Evolutionary conservation across 2,888 invertebrate genomes (phyloP).

Genomic region (Ypsolopha sequella): DNA sequence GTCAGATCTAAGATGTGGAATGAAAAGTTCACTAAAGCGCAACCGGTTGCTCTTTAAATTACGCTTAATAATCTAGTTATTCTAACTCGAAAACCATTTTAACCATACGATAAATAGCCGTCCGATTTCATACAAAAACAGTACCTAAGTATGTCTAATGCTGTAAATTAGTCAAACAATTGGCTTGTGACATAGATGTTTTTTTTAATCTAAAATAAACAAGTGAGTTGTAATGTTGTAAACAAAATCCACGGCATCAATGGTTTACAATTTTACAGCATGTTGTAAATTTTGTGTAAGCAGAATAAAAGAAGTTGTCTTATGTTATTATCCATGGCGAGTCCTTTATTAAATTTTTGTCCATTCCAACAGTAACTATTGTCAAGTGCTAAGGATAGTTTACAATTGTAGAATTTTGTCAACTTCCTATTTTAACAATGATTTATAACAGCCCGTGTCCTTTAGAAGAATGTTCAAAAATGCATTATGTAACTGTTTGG

Average conservation of each 20-base stretch:
- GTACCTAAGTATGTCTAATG: background rate
- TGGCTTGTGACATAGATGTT: too few relatives aligned
- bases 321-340: constrained; percentile 31
- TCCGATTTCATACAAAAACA: background rate
- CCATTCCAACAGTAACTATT: constrained; percentile 32
- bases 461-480: constrained; percentile 7
- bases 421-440: constrained; percentile 44
- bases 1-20: constrained; percentile 32
- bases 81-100: constrained; percentile 26
- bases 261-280: constrained; percentile 18
- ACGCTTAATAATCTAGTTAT: constrained; percentile 50
- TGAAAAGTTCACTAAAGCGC: constrained; percentile 66
- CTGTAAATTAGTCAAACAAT: too few relatives aligned
- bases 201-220: too few relatives aligned
- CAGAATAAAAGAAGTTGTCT: constrained; percentile 13
- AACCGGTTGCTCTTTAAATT: constrained; percentile 30
- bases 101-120: constrained; percentile 9
- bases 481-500: background rate
- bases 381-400: constrained; percentile 22
- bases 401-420: constrained; percentile 30
- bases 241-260: too few relatives aligned
- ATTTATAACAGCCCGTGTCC: constrained; percentile 41
- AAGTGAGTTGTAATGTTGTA: too few relatives aligned
- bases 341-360: constrained; percentile 32
- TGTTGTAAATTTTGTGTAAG: constrained; percentile 45